Base-by-base conservation (phyloP, 1,140 invertebrate genomes). In the Drosophila pseudoobscura region DNA sequence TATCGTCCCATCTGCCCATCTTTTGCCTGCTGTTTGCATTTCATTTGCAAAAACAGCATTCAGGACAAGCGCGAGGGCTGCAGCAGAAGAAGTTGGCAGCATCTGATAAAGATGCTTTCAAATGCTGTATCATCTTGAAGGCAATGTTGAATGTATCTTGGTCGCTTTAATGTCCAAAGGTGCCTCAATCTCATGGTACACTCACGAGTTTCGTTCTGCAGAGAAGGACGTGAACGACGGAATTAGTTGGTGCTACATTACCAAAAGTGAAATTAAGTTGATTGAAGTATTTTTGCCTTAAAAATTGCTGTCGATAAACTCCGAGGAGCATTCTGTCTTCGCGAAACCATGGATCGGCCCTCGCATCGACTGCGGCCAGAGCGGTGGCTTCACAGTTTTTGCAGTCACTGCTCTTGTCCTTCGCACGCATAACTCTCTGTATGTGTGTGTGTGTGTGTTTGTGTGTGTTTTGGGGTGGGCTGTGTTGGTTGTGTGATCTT, bases 321-420 rank as follows among this genome's bases (percentile, higher is more conserved):
- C 8, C 31, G 31, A 31, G 3, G 0, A 31, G 8, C 3, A 0
- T 24, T n/a, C 1, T 8, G 4, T n/a, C 6, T 44, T 26, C 1
- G 0, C 2, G 15, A 29, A 3, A 15, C 41, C 6, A 47, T 54
- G 13, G 8, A 49, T 8, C 20, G 0, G 24, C 61, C 56, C 71
- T 69, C 65, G 60, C 35, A 35, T n/a, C 15, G 24, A 35, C 24
- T 45, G 51, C 49, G 74, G 26, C 39, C 54, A 46, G 15, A 22
- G 22, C 13, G 71, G 49, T 17, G 66, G 54, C 62, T 44, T 72
- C 60, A 62, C 73, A 77, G 57, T 64, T 80, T 73, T 80, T 87
- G 82, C 78, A 85, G 82, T 80, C 80, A 87, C 62, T 73, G 75
- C 75, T 65, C 45, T 52, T 82, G 78, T 82, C 78, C 78, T 69